Base-by-base conservation (phyloP, 2,113 vertebrate species). In the Hypocryptadius cinnamomeus region DNA sequence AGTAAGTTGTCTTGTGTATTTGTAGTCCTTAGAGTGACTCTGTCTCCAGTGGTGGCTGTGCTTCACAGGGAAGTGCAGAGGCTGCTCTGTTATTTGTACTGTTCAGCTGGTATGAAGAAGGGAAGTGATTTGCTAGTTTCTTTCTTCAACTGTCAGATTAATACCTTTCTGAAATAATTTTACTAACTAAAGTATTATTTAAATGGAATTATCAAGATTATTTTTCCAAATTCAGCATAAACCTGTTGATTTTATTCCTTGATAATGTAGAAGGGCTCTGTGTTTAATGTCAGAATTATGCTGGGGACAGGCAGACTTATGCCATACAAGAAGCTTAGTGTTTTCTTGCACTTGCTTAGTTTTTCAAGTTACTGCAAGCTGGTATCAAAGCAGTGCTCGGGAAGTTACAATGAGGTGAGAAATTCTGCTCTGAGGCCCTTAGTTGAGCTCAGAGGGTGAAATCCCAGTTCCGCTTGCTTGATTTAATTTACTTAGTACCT, bases 401-500 rank as follows among this genome's bases (percentile, higher is more conserved):
- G 64, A 85, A 33, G 47, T 90, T 85, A 35, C 14, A 63, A 0
- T 10, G 71, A 87, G 53, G 72, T 94, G 79, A 91, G 79, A 70
- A 92, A 74, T 78, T 82, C 50, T 66, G 42, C 40, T 85, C 69
- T 51, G n/a, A 77, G 50, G 22, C 59, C 88, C 64, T 83, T 31
- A 20, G 33, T 42, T 65, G 45, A 79, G 42, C 78, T 85, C 13
- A 37, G 81, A 87, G 90, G 79, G 64, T 92, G 42, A 93, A 91
- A 94, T 94, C 85, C 70, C 60, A 44, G 68, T 92, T 94, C 71
- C 1, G 0, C 76, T 94, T 85, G 63, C 79, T 70, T 86, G 82
- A 66, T 92, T 85, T 93, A 79, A 88, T 95, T 95, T 91, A 86
- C 88, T 66, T 80, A 85, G 79, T 47, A 33, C 42, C n/a, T 47